Percentiles rank a stretch among this genome's conserved stretches.
These are phyloP conservation scores for Herpailurus yagouaroundi DNA, from an alignment of 2,113 vertebrate genomes.

Conservation along the genomic window DNA sequence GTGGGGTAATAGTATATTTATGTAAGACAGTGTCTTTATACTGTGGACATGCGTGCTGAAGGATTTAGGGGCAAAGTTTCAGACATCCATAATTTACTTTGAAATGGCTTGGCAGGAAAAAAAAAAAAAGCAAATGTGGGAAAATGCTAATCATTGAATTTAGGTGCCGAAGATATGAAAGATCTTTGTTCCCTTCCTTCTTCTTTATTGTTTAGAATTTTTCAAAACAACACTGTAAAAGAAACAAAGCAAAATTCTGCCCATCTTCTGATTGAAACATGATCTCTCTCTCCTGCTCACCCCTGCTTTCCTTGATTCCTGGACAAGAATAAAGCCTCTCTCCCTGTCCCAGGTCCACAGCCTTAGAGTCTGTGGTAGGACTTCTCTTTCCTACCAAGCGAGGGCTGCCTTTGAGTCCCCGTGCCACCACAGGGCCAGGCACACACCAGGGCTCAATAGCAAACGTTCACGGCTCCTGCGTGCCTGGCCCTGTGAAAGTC, in stretches of 20 bases:
- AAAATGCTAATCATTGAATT: background rate
- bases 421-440: background rate
- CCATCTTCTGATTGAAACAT: background rate
- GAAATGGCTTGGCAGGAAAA: background rate
- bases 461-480: accelerated
- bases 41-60: background rate
- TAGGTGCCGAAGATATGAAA: background rate
- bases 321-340: background rate
- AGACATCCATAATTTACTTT: background rate
- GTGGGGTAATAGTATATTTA: background rate
- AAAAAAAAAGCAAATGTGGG: background rate
- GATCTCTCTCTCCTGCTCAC: background rate
- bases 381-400: background rate
- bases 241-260: background rate
- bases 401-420: background rate
- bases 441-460: background rate
- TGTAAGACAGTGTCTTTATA: background rate
- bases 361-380: background rate
- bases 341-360: background rate
- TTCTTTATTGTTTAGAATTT: background rate
- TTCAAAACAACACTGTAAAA: background rate
- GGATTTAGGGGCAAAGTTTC: background rate
- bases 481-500: background rate
- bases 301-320: background rate
- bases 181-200: background rate